These are phyloP conservation scores for Diorhabda carinulata DNA, from an alignment of 1,140 invertebrate genomes.

Conservation along the genomic window DNA sequence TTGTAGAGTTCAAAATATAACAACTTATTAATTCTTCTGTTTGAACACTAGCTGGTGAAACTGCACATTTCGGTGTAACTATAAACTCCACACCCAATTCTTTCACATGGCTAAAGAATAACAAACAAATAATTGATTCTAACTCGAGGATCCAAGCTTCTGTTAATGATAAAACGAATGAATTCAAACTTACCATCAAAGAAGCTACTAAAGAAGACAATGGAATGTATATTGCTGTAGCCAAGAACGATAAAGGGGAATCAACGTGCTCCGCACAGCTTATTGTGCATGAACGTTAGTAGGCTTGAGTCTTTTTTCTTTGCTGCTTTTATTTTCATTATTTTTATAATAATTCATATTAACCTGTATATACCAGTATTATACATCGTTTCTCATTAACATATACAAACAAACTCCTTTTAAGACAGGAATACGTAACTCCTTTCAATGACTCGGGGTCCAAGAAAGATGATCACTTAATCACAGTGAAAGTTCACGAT, in stretches of 20 bases:
- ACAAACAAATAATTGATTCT: constrained; percentile 64
- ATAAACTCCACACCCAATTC: constrained; percentile 57
- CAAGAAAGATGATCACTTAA: too few relatives aligned
- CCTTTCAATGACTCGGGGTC: too few relatives aligned
- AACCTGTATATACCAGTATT: too few relatives aligned
- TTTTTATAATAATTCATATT: too few relatives aligned
- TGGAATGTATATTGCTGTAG: constrained; percentile 87
- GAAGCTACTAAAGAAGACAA: constrained; percentile 78
- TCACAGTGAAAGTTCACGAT: too few relatives aligned
- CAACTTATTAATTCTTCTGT: not conserved
- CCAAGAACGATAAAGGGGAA: constrained; percentile 76
- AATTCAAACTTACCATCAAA: constrained; percentile 70
- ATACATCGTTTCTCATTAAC: too few relatives aligned
- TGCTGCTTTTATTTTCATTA: not conserved
- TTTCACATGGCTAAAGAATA: constrained; percentile 88
- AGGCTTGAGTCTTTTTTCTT: constrained; percentile 14
- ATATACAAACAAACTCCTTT: too few relatives aligned
- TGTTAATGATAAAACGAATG: constrained; percentile 52
- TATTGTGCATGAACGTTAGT: constrained; percentile 77
- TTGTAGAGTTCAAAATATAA: not conserved
- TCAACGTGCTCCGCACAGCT: constrained; percentile 80
- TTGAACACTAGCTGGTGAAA: constrained; percentile 69
- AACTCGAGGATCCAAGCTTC: constrained; percentile 70
- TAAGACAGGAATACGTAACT: too few relatives aligned
- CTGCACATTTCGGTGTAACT: constrained; percentile 77